phyloP scores from a whole-genome alignment of 2,113 vertebrate genomes.

The Cygnus atratus region DNA sequence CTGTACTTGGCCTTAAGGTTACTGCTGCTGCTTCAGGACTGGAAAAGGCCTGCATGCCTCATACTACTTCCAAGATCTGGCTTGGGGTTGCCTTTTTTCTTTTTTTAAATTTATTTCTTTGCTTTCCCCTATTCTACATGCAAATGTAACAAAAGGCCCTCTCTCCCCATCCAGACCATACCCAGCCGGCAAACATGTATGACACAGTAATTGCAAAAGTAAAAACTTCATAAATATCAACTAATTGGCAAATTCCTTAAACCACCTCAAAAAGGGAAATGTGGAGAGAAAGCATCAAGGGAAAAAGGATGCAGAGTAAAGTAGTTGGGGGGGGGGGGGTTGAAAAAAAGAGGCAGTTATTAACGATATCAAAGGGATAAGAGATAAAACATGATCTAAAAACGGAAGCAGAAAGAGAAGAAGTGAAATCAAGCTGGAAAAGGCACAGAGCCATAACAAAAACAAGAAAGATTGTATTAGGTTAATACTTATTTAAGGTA shows the following conservation, averaged over 20 bases:
- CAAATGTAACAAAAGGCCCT: neutral
- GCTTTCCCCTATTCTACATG: neutral
- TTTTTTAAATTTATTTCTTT: too few species aligned
- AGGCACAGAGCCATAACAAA: slow-evolving; percentile 15
- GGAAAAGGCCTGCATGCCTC: neutral
- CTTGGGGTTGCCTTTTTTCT: fast-evolving
- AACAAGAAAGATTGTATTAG: slow-evolving; percentile 16
- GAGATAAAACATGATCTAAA: slow-evolving; percentile 54
- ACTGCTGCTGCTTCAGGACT: neutral
- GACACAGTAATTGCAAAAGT: neutral
- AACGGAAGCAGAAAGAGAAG: slow-evolving; percentile 27
- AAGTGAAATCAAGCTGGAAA: slow-evolving; percentile 34
- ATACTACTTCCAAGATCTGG: neutral
- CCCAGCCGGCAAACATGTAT: fast-evolving
- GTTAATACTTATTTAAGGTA: slow-evolving; percentile 30
- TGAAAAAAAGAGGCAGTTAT: slow-evolving; percentile 15
- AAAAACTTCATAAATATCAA: neutral
- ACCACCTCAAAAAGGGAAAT: neutral
- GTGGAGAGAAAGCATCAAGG: neutral
- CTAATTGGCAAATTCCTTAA: neutral
- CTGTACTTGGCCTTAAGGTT: neutral
- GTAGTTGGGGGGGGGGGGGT: neutral
- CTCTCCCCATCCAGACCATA: neutral
- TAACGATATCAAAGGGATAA: slow-evolving; percentile 37
- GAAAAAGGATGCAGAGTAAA: neutral